These are phyloP conservation scores for Xenentodon cancila DNA, from an alignment of 2,797 vertebrate genomes.

Conservation along the genomic window DNA sequence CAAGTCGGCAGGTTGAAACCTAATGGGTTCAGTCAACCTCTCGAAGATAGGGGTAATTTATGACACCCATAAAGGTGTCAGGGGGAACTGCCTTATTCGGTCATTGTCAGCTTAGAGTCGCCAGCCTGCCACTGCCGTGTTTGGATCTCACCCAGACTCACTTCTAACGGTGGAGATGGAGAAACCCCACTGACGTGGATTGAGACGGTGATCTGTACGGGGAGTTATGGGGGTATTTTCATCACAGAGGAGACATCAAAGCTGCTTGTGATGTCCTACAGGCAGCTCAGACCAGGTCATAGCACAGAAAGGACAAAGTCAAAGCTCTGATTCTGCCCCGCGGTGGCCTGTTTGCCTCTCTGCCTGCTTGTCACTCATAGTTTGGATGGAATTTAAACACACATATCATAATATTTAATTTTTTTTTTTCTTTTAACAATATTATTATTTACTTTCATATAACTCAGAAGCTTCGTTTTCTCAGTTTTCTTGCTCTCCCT, in stretches of 20 bases:
- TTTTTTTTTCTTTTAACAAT: constrained; percentile 46
- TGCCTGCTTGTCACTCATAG: not conserved
- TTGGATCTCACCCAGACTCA: constrained; percentile 53
- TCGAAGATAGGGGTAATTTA: constrained; percentile 50
- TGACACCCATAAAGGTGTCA: constrained; percentile 61
- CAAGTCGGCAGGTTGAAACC: constrained; percentile 43
- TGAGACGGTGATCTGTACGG: constrained; percentile 1
- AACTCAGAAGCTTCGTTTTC: constrained; percentile 41
- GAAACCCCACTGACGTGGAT: not conserved
- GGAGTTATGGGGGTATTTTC: not conserved
- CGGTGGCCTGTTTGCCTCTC: constrained; percentile 10
- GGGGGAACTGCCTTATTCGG: constrained; percentile 69
- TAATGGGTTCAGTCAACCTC: constrained; percentile 53
- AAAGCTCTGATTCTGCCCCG: constrained; percentile 42
- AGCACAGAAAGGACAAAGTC: constrained; percentile 55
- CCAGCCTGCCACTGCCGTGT: constrained; percentile 60
- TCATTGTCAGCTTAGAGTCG: constrained; percentile 50
- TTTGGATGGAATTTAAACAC: not conserved
- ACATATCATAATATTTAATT: constrained; percentile 10
- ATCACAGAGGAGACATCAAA: constrained; percentile 21
- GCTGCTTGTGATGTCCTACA: constrained; percentile 30
- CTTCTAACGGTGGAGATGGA: constrained; percentile 22
- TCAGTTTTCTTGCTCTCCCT: not conserved
- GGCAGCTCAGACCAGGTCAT: constrained; percentile 54
- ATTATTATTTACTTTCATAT: constrained; percentile 55